Evolutionary conservation across 2,888 invertebrate genomes (phyloP).

Genomic region (Arrhopalites spinosus): DNA sequence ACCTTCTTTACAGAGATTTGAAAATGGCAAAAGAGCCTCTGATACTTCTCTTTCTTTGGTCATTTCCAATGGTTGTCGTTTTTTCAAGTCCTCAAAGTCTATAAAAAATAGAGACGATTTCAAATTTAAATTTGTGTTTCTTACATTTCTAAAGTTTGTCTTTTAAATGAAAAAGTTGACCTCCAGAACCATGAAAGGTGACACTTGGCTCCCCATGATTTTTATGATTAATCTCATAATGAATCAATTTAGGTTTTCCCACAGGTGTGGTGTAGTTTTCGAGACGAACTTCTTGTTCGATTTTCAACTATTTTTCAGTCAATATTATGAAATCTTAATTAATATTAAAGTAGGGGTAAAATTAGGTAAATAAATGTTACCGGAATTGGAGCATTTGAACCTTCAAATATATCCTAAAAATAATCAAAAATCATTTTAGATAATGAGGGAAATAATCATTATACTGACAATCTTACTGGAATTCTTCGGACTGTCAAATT

Average conservation of each 20-base stretch:
- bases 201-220: neutral
- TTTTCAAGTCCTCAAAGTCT: neutral
- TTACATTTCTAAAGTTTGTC: too few species aligned
- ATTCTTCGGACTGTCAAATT: neutral
- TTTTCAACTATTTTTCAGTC: neutral
- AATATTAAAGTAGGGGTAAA: too few species aligned
- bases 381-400: too few species aligned
- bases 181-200: neutral
- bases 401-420: too few species aligned
- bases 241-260: neutral
- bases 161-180: too few species aligned
- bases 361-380: too few species aligned
- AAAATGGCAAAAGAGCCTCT: neutral
- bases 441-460: too few species aligned
- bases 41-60: neutral
- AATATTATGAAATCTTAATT: too few species aligned
- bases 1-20: neutral
- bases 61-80: neutral
- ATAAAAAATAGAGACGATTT: too few species aligned
- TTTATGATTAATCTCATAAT: slow-evolving; percentile 1
- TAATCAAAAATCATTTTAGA: too few species aligned
- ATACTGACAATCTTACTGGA: neutral
- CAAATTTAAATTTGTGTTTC: too few species aligned
- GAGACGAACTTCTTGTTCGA: neutral
- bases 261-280: neutral